phyloP scores from a whole-genome alignment of 2,888 invertebrate genomes.

The Oligia strigilis region DNA sequence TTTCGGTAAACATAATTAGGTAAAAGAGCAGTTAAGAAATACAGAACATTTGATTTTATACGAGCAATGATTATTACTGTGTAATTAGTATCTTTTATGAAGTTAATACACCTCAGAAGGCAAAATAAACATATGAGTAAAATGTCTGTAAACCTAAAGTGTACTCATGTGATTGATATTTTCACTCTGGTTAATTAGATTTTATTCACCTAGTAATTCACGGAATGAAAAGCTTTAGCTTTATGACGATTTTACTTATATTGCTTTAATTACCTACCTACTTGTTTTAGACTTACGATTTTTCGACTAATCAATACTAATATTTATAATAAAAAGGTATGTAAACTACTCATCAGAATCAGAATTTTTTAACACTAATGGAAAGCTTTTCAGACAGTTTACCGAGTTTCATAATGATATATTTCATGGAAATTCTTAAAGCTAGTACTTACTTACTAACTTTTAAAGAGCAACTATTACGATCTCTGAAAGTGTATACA shows the following conservation, averaged over 20 bases:
- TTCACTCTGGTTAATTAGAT: not conserved
- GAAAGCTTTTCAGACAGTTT: too few relatives aligned
- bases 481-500: not conserved
- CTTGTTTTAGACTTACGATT: too few relatives aligned
- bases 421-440: too few relatives aligned
- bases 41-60: constrained; percentile 21
- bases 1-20: constrained; percentile 25
- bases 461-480: too few relatives aligned
- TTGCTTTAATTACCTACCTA: not conserved
- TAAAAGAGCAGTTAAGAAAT: constrained; percentile 9
- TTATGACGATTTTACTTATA: not conserved
- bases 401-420: too few relatives aligned
- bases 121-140: not conserved
- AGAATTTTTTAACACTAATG: too few relatives aligned
- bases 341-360: too few relatives aligned
- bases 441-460: too few relatives aligned
- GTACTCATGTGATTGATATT: not conserved
- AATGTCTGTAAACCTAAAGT: too few relatives aligned
- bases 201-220: not conserved
- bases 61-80: constrained; percentile 29
- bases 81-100: constrained; percentile 16
- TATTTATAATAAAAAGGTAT: too few relatives aligned
- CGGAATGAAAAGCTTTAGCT: not conserved
- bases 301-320: too few relatives aligned
- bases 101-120: not conserved